These are phyloP conservation scores for Acrocephalus arundinaceus DNA, from an alignment of 2,113 vertebrate genomes.

Conservation along the genomic window DNA sequence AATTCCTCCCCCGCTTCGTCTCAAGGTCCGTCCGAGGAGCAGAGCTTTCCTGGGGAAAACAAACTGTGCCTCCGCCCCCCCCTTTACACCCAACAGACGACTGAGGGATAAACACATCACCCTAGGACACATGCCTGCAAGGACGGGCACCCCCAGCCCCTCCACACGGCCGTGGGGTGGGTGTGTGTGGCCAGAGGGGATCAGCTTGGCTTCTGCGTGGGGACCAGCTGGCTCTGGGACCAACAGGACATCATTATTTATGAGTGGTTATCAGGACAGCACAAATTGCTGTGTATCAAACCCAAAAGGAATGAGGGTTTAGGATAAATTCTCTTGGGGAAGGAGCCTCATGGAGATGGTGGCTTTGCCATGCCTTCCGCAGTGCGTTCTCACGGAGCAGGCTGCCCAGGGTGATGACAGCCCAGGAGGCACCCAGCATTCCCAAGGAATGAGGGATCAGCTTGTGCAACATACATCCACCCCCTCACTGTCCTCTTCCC, in stretches of 20 bases:
- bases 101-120: too few relatives aligned
- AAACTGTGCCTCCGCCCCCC: too few relatives aligned
- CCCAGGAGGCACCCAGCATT: neutral
- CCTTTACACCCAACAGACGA: too few relatives aligned
- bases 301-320: neutral
- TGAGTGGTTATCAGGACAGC: neutral
- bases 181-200: accelerated
- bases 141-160: neutral
- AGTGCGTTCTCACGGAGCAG: accelerated
- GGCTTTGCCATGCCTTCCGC: neutral
- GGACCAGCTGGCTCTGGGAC: neutral
- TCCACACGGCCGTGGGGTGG: accelerated
- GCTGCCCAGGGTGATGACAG: neutral
- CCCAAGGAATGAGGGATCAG: slow-evolving; percentile 37
- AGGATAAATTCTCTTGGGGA: neutral
- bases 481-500: neutral
- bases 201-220: neutral
- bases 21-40: too few relatives aligned
- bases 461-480: slow-evolving; percentile 7
- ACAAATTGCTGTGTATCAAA: neutral
- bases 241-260: neutral
- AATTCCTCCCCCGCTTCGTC: too few relatives aligned
- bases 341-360: accelerated
- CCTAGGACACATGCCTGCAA: accelerated
- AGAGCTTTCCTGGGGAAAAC: too few relatives aligned